phyloP scores from a whole-genome alignment of 2,797 vertebrate genomes.

The Psittacula echo region DNA sequence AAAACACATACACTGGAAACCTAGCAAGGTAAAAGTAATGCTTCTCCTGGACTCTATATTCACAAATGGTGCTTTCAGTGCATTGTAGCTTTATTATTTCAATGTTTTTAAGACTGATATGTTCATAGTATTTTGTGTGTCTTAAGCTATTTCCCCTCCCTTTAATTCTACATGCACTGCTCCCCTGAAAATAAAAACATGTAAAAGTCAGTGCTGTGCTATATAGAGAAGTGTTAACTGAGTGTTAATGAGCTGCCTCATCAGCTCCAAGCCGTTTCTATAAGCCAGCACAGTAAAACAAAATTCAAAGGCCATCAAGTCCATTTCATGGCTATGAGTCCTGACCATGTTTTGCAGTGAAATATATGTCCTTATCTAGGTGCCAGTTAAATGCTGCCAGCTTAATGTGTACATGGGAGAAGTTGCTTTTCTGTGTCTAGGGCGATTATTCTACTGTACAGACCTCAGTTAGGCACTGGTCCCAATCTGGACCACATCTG shows the following conservation, averaged over 20 bases:
- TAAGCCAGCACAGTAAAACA: constrained; percentile 68
- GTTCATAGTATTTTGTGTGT: constrained; percentile 64
- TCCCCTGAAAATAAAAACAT: constrained; percentile 74
- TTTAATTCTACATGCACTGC: constrained; percentile 66
- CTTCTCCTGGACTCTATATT: not conserved
- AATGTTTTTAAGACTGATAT: not conserved
- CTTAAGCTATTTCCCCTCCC: constrained; percentile 66
- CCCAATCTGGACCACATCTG: not conserved
- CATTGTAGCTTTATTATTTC: not conserved
- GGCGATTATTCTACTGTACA: not conserved
- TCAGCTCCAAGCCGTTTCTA: constrained; percentile 53
- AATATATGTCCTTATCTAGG: constrained; percentile 60
- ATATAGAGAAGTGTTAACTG: constrained; percentile 74
- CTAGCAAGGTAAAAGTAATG: not conserved
- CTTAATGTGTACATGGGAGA: not conserved
- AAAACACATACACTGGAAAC: not conserved
- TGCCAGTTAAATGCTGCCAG: constrained; percentile 63
- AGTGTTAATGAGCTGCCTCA: constrained; percentile 76
- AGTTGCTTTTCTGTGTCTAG: not conserved
- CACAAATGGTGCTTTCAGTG: not conserved
- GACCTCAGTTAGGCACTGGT: not conserved
- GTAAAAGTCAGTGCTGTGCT: constrained; percentile 68
- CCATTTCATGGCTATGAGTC: constrained; percentile 38
- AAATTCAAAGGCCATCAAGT: constrained; percentile 64
- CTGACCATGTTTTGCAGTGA: constrained; percentile 60